Evolutionary conservation across 2,888 invertebrate species (phyloP), one percentile per base, ranked within the genome.

Genomic region (Meteorus cinctellus): DNA sequence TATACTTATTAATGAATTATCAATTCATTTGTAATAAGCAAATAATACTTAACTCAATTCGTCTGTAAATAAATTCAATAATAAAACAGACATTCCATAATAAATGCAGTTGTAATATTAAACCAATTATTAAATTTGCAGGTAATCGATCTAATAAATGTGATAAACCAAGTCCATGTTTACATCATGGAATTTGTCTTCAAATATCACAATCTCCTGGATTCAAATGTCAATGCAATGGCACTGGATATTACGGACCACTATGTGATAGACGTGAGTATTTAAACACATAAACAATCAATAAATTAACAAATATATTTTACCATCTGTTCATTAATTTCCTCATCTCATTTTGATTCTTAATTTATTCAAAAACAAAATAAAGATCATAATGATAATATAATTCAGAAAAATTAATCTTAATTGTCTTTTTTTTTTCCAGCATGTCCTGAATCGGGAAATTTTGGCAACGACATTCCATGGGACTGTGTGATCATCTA

Each of bases 181-280:
- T 91, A 77, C 91, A 93, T 77, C 93, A 93, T 5, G 92, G 92
- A 14, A 92, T 91, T 19, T 96, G 95, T 87, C 92, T 92, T 65
- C 94, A 95, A 88, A 93, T 93, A 16, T 90, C 91, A 0, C 92
- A 92, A 79, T 92, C 92, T 4, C 93, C 93, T 0, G 93, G 94
- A 12, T 95, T 90, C 87, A 91, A 91, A 82, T 95, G 95, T 85
- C 91, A 93, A 81, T 95, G 95, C 84, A 94, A 94, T 82, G 94
- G 94, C 72, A 94, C 94, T n/a, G 95, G 95, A 65, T 95, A 90
- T 86, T 94, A 93, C 84, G 95, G 96, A 0, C 90, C 91, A 70
- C 91, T 92, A 72, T 95, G 95, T 88, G 94, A 94, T 83, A 92
- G 92, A 91, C 93, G 95, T 92, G 90, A 89, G 83, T 84, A 81